These are phyloP conservation scores for Nannobrachium achirus DNA, from an alignment of 2,113 vertebrate genomes.

Conservation along the genomic window DNA sequence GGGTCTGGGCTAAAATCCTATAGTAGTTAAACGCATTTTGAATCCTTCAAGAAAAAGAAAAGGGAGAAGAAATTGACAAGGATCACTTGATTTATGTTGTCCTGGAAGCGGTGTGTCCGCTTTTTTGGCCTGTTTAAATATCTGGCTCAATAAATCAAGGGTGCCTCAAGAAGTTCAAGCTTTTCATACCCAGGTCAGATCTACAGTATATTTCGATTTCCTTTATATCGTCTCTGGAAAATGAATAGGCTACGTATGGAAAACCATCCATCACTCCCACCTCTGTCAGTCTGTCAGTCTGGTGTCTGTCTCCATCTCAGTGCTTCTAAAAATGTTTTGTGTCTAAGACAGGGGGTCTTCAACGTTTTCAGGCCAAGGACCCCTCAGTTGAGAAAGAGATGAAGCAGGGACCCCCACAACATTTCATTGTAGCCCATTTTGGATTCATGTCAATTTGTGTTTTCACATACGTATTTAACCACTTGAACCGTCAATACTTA, in stretches of 20 bases:
- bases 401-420: no score
- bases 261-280: slow-evolving; percentile 52
- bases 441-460: no score
- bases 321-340: no score
- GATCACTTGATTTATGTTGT: not conserved
- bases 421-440: no score
- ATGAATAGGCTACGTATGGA: slow-evolving; percentile 32
- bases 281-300: slow-evolving; percentile 19
- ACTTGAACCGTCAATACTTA: no score
- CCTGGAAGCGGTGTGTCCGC: not conserved
- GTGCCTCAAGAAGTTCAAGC: slow-evolving; percentile 4
- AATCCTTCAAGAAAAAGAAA: no score
- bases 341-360: no score
- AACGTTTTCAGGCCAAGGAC: no score
- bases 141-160: slow-evolving; percentile 15
- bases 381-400: no score
- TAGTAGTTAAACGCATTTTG: not conserved
- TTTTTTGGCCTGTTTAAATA: not conserved
- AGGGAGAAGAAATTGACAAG: not conserved
- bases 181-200: slow-evolving; percentile 23
- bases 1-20: not conserved
- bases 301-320: not conserved
- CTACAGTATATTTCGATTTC: slow-evolving; percentile 6
- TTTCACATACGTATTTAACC: no score
- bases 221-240: slow-evolving; percentile 53